These are phyloP conservation scores for Bombyx huttoni DNA, from an alignment of 2,888 invertebrate genomes.

Conservation along the genomic window DNA sequence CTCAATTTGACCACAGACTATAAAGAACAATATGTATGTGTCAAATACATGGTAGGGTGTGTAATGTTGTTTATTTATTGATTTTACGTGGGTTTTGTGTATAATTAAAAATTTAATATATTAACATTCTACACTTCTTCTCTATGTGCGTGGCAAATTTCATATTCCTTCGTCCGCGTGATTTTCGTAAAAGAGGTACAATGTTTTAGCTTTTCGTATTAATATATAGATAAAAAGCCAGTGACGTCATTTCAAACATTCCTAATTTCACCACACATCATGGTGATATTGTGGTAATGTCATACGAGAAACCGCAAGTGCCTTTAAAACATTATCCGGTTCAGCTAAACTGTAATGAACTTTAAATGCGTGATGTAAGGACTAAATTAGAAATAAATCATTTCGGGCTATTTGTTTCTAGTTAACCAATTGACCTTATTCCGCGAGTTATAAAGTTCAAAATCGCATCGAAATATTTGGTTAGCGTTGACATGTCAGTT, in stretches of 20 bases:
- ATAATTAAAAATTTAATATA: no score
- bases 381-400: background rate
- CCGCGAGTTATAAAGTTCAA: background rate
- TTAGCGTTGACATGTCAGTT: constrained; percentile 49
- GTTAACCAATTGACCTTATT: background rate
- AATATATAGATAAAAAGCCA: background rate
- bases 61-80: no score
- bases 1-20: no score
- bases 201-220: no score
- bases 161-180: no score
- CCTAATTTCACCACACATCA: background rate
- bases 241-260: background rate
- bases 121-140: no score
- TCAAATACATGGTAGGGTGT: no score
- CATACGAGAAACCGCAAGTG: background rate
- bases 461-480: constrained; percentile 17
- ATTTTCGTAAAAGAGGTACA: no score
- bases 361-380: background rate
- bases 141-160: no score
- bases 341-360: background rate
- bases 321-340: background rate
- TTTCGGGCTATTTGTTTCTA: background rate
- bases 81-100: no score
- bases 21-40: no score
- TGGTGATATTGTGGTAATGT: background rate